Evolutionary conservation across 2,888 invertebrate genomes (phyloP).

Genomic region (Silvanus unidentatus): DNA sequence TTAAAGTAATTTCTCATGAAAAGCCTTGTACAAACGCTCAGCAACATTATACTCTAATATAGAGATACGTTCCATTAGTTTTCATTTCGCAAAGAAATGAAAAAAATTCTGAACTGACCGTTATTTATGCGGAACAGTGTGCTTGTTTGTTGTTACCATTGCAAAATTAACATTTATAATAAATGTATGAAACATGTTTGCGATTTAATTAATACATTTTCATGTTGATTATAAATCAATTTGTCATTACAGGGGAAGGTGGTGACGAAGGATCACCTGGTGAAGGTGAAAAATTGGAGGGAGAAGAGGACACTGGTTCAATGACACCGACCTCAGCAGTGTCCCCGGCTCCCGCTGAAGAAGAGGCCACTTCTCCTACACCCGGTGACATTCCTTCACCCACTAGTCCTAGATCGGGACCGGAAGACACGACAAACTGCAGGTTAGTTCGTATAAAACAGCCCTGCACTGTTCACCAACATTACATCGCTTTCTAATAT

Average conservation of each 20-base stretch:
- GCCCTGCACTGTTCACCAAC: constrained; percentile 5
- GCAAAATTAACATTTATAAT: neutral
- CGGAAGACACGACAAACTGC: constrained; percentile 35
- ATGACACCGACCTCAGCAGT: constrained; percentile 45
- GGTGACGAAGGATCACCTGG: constrained; percentile 47
- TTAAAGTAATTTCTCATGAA: constrained; percentile 28
- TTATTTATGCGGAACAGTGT: too few relatives aligned
- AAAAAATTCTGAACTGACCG: too few relatives aligned
- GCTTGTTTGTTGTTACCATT: neutral
- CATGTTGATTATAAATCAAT: neutral
- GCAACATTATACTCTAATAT: constrained; percentile 2
- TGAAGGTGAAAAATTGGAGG: constrained; percentile 46
- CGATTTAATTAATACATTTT: neutral
- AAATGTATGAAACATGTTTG: neutral
- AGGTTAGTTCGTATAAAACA: constrained; percentile 31
- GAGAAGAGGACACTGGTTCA: constrained; percentile 46
- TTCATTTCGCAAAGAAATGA: too few relatives aligned
- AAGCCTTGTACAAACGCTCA: constrained; percentile 17
- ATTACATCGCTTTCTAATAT: constrained; percentile 31
- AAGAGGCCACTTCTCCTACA: constrained; percentile 40
- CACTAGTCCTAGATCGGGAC: constrained; percentile 38
- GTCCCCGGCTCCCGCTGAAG: constrained; percentile 41
- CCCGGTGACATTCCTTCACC: constrained; percentile 41
- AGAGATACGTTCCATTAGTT: neutral
- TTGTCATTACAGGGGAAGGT: constrained; percentile 54